Evolutionary conservation across 2,888 invertebrate genomes (phyloP).

Genomic region (Hoplodrina ambigua): DNA sequence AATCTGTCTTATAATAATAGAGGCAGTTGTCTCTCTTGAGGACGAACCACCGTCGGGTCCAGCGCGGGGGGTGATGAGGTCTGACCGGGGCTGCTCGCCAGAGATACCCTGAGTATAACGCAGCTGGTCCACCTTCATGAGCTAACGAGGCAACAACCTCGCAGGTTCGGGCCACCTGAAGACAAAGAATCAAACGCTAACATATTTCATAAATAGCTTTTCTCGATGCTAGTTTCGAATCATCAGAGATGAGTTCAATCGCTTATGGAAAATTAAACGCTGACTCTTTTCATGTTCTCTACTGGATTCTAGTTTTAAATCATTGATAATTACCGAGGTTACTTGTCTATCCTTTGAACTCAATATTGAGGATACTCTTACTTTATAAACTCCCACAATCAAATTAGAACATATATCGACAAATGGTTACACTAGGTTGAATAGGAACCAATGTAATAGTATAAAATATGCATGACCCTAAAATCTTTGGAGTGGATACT

Average conservation of each 20-base stretch:
- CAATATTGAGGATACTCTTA: too few species aligned
- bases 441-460: background rate
- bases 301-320: background rate
- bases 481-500: slow-evolving; percentile 22
- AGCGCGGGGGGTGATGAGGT: slow-evolving; percentile 90
- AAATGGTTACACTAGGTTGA: background rate
- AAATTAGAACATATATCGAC: background rate
- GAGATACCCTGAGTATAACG: slow-evolving; percentile 94
- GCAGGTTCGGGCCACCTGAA: slow-evolving; percentile 95
- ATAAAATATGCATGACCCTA: slow-evolving; percentile 6
- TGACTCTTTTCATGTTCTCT: background rate
- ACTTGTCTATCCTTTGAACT: too few species aligned
- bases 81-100: slow-evolving; percentile 92
- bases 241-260: background rate
- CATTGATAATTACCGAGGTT: background rate
- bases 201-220: background rate
- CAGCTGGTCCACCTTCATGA: slow-evolving; percentile 91
- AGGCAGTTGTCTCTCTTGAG: slow-evolving; percentile 97
- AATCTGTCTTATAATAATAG: slow-evolving; percentile 98
- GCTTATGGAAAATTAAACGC: background rate
- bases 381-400: background rate
- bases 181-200: background rate
- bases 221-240: background rate
- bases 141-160: slow-evolving; percentile 94
- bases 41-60: slow-evolving; percentile 98